Evolutionary conservation across 2,113 vertebrate species (phyloP), one percentile per base, ranked within the genome.

Genomic region (Heterotilapia buettikoferi): DNA sequence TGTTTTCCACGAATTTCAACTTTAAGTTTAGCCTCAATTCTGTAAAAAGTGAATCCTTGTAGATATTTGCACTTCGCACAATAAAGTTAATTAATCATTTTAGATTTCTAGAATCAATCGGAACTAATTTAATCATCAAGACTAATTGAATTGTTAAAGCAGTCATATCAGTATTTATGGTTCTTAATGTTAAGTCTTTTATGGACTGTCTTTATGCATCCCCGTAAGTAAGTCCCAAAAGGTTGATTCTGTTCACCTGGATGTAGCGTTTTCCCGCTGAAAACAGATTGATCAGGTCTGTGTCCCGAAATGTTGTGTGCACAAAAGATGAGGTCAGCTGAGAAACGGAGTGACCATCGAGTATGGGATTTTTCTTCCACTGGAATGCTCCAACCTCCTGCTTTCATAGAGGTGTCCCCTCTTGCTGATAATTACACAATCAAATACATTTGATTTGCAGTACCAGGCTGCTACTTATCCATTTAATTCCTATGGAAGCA

Each of bases 91-190:
- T 18, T 14, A 59, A 18, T 63, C 29, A 33, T 0, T 61, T 61
- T 0, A 59, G 47, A 50, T 50, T 50, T 50, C 47, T 50, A 50
- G 7, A 18, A 19, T 19, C 18, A 19, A 52, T 52, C 16, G 4
- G 59, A 63, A 33, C 16, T 6, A 63, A 33, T 63, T 63, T 2
- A 36, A 63, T 7, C 29, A 63, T 63, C 16, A 63, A 19, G 16
- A 63, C 29, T 33, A 63, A 63, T 10, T 1, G 6, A 63, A 63
- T 33, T 0, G 59, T 63, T 63, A 63, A 0, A 0, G 1, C 16
- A 19, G 29, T 63, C 59, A 19, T 3, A 63, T 63, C 29, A 63
- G 9, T 63, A 63, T 63, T 63, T 19, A 33, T 36, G 59, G 57
- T 18, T 61, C 57, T 31, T 61, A 61, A 31, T 10, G 2, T 61